Evolutionary conservation across 2,113 vertebrate genomes (phyloP), one percentile per base, ranked within the genome.

Genomic region (Noturus placidus): DNA sequence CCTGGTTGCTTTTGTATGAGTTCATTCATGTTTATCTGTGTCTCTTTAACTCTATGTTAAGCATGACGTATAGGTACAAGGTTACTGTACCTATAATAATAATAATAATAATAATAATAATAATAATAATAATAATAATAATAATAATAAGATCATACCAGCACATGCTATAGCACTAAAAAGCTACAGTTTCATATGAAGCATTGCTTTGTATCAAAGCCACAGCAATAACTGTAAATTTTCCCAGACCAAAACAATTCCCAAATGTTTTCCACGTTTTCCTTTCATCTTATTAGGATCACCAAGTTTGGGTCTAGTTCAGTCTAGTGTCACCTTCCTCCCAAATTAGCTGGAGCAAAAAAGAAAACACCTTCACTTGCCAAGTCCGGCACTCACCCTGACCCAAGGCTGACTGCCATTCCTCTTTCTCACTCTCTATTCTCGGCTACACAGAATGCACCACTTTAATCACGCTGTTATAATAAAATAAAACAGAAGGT

Each of bases 401-500:
- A 42, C 33, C 56, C 56, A 33, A 50, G 56, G 57, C 80, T 59
- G 67, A 13, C 79, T 87, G 67, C 80, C 86, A 82, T 82, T 52
- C 82, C 57, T 77, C 82, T 54, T 35, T 79, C 82, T 76, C 85
- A 25, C 77, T 70, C 86, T 72, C 76, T 79, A 80, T 80, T 86
- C 76, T 80, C 13, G 14, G 77, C 85, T 80, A 9, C 22, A 15
- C 35, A 69, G 57, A 77, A 85, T 50, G 69, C 33, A 13, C 77
- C 59, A 0, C 83, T 67, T 78, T 27, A 88, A 82, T 61, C 8
- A 17, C 46, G 77, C 65, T 25, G 77, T 93, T 93, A 91, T 93
- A 90, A 92, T 90, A 87, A 91, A 89, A 80, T 84, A 33, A 86
- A 91, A 89, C 87, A 74, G 84, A 88, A 91, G 74, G 83, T 83